phyloP scores from a whole-genome alignment of 2,888 invertebrate species.

The Volucella zonaria region DNA sequence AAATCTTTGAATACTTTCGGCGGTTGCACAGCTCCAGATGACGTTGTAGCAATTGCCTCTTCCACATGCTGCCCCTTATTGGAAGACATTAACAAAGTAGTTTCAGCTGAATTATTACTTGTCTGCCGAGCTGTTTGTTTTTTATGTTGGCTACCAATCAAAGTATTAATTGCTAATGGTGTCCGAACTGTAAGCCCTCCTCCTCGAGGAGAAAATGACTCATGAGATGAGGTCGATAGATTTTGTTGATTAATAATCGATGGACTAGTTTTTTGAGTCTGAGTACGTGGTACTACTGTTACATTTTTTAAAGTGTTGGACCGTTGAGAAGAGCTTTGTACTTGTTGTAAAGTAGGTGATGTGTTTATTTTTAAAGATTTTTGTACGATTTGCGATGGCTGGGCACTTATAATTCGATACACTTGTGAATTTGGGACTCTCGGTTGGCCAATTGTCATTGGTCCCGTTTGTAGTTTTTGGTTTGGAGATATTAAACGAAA shows the following conservation, averaged over 20 bases:
- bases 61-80: too few relatives aligned
- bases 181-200: conserved; percentile 42
- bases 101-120: too few relatives aligned
- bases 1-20: not conserved
- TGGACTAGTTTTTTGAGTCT: not conserved
- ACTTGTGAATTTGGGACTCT: not conserved
- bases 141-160: not conserved
- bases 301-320: not conserved
- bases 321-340: not conserved
- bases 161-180: conserved; percentile 56
- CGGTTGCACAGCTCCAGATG: not conserved
- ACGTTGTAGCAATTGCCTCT: not conserved
- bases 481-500: conserved; percentile 2
- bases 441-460: not conserved
- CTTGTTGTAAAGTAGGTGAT: not conserved
- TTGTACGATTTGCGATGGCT: not conserved
- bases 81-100: too few relatives aligned
- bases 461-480: not conserved
- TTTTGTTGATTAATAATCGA: not conserved
- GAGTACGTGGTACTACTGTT: too few relatives aligned
- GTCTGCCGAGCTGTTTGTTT: not conserved
- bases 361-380: not conserved
- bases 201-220: not conserved
- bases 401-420: not conserved
- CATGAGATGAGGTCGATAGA: not conserved